Evolutionary conservation across 2,888 invertebrate species (phyloP).

Genomic region (Drosophila macrospina): DNA sequence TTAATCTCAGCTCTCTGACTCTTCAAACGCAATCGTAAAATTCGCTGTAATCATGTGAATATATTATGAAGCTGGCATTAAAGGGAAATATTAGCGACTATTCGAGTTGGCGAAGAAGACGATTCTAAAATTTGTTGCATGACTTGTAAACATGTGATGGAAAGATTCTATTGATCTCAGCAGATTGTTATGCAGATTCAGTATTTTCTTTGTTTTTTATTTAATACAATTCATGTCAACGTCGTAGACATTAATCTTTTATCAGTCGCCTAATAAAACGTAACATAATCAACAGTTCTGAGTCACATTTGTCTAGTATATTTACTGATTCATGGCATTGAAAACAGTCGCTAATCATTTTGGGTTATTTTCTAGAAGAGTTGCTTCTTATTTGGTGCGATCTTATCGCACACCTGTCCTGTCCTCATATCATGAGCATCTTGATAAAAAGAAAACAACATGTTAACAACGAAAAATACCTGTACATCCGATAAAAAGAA

Average conservation of each 20-base stretch:
- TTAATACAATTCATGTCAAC: not conserved
- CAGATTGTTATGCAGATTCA: not conserved
- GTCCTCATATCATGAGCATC: constrained; percentile 3
- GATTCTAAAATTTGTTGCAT: no score
- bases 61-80: no score
- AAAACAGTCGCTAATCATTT: constrained; percentile 11
- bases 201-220: no score
- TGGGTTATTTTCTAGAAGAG: constrained; percentile 32
- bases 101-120: not conserved
- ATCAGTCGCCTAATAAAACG: not conserved
- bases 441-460: not conserved
- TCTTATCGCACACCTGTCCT: constrained; percentile 32
- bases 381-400: constrained; percentile 10
- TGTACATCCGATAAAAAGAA: constrained; percentile 3
- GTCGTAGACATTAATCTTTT: not conserved
- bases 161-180: no score
- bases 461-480: constrained; percentile 1
- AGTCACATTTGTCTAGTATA: not conserved
- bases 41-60: not conserved
- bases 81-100: no score
- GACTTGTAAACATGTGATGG: no score
- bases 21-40: not conserved
- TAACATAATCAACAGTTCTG: constrained; percentile 1
- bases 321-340: constrained; percentile 3
- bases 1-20: not conserved